Conservation (phyloP, 2,888 invertebrate species). For the Pheosia gnoma region DNA sequence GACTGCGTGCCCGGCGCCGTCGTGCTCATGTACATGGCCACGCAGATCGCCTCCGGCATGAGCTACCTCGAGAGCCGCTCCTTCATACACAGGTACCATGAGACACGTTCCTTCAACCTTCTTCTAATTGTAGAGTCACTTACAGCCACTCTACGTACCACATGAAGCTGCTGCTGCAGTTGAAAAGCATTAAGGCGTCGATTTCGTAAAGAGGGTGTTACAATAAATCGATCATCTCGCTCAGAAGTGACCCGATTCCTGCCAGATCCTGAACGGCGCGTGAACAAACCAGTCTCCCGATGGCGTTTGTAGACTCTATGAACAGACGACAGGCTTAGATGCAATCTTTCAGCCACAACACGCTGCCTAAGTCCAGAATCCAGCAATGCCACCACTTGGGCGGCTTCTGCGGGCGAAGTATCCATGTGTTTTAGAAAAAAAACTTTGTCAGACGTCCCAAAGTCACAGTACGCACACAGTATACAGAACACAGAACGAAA, state of each 20-base stretch:
- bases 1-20: conserved; percentile 96
- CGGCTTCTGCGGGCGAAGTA: too few species aligned
- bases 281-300: too few species aligned
- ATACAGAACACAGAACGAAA: too few species aligned
- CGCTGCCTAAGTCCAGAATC: conserved; percentile 6
- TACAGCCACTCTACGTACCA: conserved; percentile 11
- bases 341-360: conserved; percentile 8
- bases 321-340: conserved; percentile 2
- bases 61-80: conserved; percentile 97
- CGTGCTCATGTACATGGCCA: conserved; percentile 99
- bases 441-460: too few species aligned
- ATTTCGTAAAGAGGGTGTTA: too few species aligned
- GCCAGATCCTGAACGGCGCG: too few species aligned
- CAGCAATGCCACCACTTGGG: conserved; percentile 11
- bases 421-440: too few species aligned
- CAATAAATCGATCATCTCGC: conserved; percentile 9
- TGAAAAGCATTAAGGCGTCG: too few species aligned
- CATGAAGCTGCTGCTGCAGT: conserved; percentile 16
- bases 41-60: conserved; percentile 99
- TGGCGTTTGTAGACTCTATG: conserved; percentile 9
- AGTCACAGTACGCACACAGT: too few species aligned
- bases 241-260: conserved; percentile 5
- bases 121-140: conserved; percentile 15
- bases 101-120: conserved; percentile 9
- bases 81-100: conserved; percentile 93